Conservation (phyloP, 2,888 invertebrate genomes). For the Acronicta aceris region DNA sequence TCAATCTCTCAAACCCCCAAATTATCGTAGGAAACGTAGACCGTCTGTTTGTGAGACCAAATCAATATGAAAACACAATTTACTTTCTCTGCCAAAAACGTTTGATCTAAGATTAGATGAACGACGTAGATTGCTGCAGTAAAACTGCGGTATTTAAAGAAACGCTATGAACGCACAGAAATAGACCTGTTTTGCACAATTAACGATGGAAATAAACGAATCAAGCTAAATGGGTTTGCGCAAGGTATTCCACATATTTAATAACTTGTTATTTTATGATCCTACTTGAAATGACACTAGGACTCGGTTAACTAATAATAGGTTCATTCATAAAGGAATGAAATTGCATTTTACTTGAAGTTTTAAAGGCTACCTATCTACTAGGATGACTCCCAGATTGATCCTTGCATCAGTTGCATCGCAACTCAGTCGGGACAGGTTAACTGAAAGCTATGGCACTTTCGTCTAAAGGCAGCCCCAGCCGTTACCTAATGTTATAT, state of each 20-base stretch:
- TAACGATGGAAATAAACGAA: slow-evolving; percentile 55
- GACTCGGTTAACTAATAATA: slow-evolving; percentile 7
- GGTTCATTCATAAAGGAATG: neutral
- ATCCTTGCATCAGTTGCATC: too few species aligned
- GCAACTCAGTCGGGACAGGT: too few species aligned
- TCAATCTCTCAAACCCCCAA: slow-evolving; percentile 26
- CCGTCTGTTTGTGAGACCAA: slow-evolving; percentile 45
- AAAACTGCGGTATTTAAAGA: slow-evolving; percentile 40
- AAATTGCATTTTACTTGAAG: neutral
- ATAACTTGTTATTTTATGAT: slow-evolving; percentile 31
- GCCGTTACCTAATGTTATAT: too few species aligned
- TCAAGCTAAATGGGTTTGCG: slow-evolving; percentile 33
- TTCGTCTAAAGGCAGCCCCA: too few species aligned
- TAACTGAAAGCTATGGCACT: too few species aligned
- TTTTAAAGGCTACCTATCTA: neutral
- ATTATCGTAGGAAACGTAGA: slow-evolving; percentile 26
- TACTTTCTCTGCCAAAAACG: slow-evolving; percentile 68
- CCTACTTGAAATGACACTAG: slow-evolving; percentile 4
- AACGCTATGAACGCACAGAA: slow-evolving; percentile 39
- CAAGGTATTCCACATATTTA: slow-evolving; percentile 28
- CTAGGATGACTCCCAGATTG: too few species aligned
- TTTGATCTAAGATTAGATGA: slow-evolving; percentile 71
- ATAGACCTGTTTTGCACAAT: slow-evolving; percentile 57
- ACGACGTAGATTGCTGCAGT: slow-evolving; percentile 49
- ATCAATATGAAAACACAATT: slow-evolving; percentile 63